Evolutionary conservation across 1,140 invertebrate genomes (phyloP), one percentile per base, ranked within the genome.

Genomic region (Capitella teleta): DNA sequence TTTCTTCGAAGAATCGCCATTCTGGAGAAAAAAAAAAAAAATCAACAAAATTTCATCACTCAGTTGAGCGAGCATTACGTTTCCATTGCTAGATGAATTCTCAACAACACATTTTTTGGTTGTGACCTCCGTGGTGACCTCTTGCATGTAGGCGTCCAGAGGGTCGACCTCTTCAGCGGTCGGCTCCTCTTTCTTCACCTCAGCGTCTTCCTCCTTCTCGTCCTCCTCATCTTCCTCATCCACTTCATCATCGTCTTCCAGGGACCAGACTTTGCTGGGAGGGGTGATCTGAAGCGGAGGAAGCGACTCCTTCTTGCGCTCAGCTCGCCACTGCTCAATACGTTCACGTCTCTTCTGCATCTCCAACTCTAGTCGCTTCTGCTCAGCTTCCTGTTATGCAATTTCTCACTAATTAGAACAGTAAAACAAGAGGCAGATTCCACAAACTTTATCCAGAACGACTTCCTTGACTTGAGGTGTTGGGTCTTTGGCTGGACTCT

Each of bases 91-190:
- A 30, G n/a, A 32, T 28, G 18, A 48, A 16, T 8, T 34, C n/a
- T 34, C 8, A 34, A 49, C 16, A 28, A 49, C 10, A 19, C 19
- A 10, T 24, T 16, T 47, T 21, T 24, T 21, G 3, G 25, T 23
- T 10, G 6, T 10, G 24, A 25, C 18, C 26, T 12, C n/a, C 49
- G 28, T 50, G 57, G 79, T 76, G 25, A 18, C 19, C 3, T 21
- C 87, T 67, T 84, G 80, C 94, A 98, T 98, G 64, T 86, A 98
- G 5, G 91, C 92, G 80, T 98, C 92, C 5, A 98, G 73, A 12
- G 93, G 89, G 78, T 98, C 93, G 41, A 93, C 72, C 38, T 72
- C 72, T 48, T 67, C 65, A 4, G 59, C 54, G 26, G 18, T 56
- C 26, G 52, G 56, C 14, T 37, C 21, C 4, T 54, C 53, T 8